A percentile compares a stretch with the other conserved stretches of the same genome.
These are phyloP conservation scores for Tinea pellionella DNA, from an alignment of 2,888 invertebrate species.

Conservation along the genomic window DNA sequence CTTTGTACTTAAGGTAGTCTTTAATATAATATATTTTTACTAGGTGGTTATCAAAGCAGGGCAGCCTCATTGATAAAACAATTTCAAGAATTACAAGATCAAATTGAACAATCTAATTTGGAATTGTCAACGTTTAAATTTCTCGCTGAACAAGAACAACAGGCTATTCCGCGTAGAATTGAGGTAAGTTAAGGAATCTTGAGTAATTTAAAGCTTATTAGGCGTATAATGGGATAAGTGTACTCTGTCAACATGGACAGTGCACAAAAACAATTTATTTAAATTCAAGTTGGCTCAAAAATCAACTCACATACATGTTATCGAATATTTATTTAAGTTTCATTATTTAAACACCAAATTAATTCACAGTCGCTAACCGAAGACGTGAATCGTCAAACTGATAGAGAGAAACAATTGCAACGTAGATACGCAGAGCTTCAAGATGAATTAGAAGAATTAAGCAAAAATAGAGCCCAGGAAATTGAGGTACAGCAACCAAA, in stretches of 20 bases:
- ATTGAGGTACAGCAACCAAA: background rate
- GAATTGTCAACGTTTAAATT: constrained; percentile 93
- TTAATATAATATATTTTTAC: constrained; percentile 67
- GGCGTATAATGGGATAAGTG: no score
- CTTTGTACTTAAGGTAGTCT: no score
- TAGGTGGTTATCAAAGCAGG: constrained; percentile 61
- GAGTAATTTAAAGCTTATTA: background rate
- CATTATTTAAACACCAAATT: no score
- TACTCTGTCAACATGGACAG: no score
- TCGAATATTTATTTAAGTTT: no score
- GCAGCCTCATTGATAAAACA: constrained; percentile 91
- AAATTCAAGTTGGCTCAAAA: no score
- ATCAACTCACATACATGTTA: no score
- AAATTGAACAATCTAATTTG: constrained; percentile 89
- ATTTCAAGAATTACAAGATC: constrained; percentile 86
- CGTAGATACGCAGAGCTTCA: constrained; percentile 82
- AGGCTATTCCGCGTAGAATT: constrained; percentile 90
- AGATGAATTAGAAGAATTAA: constrained; percentile 66
- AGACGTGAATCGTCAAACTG: constrained; percentile 92
- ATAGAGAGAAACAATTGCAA: constrained; percentile 90
- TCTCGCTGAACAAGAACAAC: constrained; percentile 88
- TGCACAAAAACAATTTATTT: no score
- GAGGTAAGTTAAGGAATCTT: constrained; percentile 66
- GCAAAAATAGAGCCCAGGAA: constrained; percentile 26
- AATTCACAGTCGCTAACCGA: constrained; percentile 81